Conservation (phyloP, 1,140 invertebrate genomes). For the Lasioglossum baleicum region DNA sequence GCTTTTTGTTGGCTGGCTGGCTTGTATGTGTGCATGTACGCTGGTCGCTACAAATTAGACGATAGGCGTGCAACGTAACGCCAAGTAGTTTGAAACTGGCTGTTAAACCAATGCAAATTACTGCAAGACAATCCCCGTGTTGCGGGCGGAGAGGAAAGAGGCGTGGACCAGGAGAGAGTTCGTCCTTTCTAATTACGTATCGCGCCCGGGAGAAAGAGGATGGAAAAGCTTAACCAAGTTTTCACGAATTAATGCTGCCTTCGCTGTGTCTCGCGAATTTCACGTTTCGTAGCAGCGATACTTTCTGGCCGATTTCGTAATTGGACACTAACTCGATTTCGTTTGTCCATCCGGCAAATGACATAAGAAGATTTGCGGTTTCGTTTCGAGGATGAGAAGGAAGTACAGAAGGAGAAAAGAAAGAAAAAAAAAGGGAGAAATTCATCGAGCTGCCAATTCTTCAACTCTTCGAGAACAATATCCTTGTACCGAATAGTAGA, state of each 20-base stretch:
- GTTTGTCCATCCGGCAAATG: too few relatives aligned
- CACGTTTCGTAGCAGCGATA: constrained; percentile 9
- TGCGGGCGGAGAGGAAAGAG: neutral
- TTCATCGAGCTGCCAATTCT: too few relatives aligned
- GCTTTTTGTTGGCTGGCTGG: too few relatives aligned
- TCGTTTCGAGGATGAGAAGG: too few relatives aligned
- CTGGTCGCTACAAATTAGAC: constrained; percentile 65
- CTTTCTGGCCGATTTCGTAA: constrained; percentile 12
- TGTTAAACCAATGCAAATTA: constrained; percentile 68
- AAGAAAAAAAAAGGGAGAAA: too few relatives aligned
- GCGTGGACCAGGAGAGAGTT: neutral
- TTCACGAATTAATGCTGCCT: constrained; percentile 40
- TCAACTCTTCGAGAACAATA: too few relatives aligned
- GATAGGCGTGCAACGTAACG: constrained; percentile 65
- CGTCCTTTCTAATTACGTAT: constrained; percentile 66
- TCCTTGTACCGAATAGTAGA: too few relatives aligned
- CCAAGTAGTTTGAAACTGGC: constrained; percentile 67
- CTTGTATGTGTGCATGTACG: too few relatives aligned
- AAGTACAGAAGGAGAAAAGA: too few relatives aligned
- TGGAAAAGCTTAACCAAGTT: constrained; percentile 66
- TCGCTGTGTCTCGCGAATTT: constrained; percentile 13
- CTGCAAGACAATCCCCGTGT: constrained; percentile 58
- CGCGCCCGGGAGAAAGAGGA: constrained; percentile 35
- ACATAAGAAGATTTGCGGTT: too few relatives aligned
- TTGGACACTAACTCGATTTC: constrained; percentile 23